These are phyloP conservation scores for Harpagifer antarcticus DNA, from an alignment of 2,797 vertebrate genomes.

Conservation along the genomic window DNA sequence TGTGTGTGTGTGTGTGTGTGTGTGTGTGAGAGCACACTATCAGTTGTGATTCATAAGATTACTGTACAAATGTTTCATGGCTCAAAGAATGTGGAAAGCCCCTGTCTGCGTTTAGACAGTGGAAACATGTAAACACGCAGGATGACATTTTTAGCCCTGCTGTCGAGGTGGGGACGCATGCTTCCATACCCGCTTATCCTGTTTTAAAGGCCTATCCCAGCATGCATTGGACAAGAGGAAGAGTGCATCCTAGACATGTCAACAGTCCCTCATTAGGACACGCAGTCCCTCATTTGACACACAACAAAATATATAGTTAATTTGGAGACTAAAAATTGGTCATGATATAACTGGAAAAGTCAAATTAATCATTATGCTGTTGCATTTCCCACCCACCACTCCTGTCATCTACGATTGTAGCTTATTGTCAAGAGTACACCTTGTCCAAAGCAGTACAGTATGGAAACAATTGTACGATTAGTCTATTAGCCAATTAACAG, in stretches of 20 bases:
- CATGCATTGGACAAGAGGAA: background rate
- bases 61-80: constrained; percentile 70
- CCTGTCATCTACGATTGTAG: background rate
- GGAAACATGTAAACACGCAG: constrained; percentile 57
- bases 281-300: background rate
- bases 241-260: background rate
- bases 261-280: background rate
- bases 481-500: background rate
- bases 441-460: background rate
- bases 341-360: no score
- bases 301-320: background rate
- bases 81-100: constrained; percentile 76
- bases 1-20: constrained; percentile 9
- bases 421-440: background rate
- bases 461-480: no score
- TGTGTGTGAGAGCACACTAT: constrained; percentile 33
- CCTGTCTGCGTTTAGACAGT: constrained; percentile 72
- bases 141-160: constrained; percentile 25
- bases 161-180: constrained; percentile 24
- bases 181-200: constrained; percentile 17
- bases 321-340: no score
- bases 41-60: constrained; percentile 80
- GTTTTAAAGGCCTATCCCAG: constrained; percentile 13
- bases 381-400: background rate
- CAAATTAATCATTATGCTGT: no score